Evolutionary conservation across 2,797 vertebrate species (phyloP), one percentile per base, ranked within the genome.

Genomic region (Cottoperca gobio): DNA sequence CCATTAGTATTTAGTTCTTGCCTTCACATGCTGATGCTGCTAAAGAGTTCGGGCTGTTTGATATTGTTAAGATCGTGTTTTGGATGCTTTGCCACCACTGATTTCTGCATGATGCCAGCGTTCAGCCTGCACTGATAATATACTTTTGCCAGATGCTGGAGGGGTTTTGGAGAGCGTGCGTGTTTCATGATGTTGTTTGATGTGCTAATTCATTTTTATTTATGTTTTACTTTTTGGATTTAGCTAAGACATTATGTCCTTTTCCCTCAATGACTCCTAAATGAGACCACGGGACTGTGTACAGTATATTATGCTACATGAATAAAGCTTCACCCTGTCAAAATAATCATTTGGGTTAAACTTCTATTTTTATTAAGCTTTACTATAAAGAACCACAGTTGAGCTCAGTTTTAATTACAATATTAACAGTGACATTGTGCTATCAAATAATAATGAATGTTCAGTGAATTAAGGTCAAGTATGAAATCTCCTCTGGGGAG

Each of bases 171-270:
- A 19, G 49, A 5, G 19, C 35, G 37, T 43, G 16, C 16, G 42
- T 19, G 23, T 57, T 79, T 76, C 21, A 50, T 67, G 23, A 58
- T 69, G 57, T 57, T 73, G 59, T 67, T 76, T 85, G 54, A 79
- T 79, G 39, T 76, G 33, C 17, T 64, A 59, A 66, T 70, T 43
- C 17, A 35, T 26, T 39, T 23, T 39, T 31, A 31, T 4, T 5
- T 60, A 5, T 19, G 57, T 63, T 39, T 24, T 19, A n/a, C 57
- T 55, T 46, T 57, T 14, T n/a, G 48, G 19, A 63, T 59, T 60
- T 26, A 39, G 16, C 21, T 33, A 8, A 70, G 40, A 50, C n/a
- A 61, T 26, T 10, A 3, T 12, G 6, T 26, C 50, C 8, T n/a
- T 12, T 35, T n/a, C 28, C 28, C 8, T 8, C 14, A 5, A 12